phyloP scores from a whole-genome alignment of 1,140 invertebrate species.

The Bradysia coprophila region DNA sequence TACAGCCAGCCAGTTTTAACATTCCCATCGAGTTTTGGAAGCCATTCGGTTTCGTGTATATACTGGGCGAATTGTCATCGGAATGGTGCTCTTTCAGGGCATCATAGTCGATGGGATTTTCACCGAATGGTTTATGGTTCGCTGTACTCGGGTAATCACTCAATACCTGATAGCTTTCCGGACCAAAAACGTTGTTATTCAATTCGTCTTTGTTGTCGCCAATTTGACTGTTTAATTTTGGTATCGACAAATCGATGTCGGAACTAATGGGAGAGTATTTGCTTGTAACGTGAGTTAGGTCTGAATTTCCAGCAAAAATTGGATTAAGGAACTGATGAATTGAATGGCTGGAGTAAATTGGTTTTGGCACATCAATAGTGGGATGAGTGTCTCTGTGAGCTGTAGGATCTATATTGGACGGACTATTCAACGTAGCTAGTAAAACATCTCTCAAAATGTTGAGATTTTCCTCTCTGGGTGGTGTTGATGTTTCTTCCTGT shows the following conservation, averaged over 20 bases:
- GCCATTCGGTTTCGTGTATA: conserved; percentile 5
- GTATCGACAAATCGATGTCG: background rate
- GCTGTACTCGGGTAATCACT: background rate
- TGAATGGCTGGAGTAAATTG: too few relatives aligned
- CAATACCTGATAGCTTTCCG: conserved; percentile 2
- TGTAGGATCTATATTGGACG: background rate
- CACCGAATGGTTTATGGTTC: background rate
- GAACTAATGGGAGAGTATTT: conserved; percentile 1
- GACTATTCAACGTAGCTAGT: background rate
- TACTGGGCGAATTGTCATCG: background rate
- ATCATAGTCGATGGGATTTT: conserved; percentile 3
- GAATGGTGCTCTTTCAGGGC: conserved; percentile 3
- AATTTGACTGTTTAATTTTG: background rate
- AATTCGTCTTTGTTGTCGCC: background rate
- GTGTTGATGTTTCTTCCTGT: background rate
- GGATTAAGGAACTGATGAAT: too few relatives aligned
- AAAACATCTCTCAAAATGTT: background rate
- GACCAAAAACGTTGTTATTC: background rate
- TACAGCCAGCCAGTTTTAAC: conserved; percentile 70
- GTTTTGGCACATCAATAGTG: too few relatives aligned
- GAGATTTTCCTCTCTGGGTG: background rate
- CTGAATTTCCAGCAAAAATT: too few relatives aligned
- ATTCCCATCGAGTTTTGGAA: conserved; percentile 24
- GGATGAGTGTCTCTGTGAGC: too few relatives aligned
- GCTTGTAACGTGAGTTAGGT: background rate